These are phyloP conservation scores for Prosapia bicincta DNA, from an alignment of 2,888 invertebrate species.

Conservation along the genomic window DNA sequence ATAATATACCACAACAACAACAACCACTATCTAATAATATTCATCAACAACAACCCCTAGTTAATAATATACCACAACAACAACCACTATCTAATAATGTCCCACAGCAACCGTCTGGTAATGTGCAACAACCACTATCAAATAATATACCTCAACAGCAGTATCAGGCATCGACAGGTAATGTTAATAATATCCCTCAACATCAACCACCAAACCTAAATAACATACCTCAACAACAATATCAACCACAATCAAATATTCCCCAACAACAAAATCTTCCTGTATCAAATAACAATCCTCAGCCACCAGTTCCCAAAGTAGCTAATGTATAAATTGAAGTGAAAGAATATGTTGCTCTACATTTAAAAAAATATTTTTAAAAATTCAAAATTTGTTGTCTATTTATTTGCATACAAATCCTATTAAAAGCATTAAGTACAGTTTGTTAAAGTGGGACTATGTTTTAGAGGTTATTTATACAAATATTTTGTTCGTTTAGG, in stretches of 20 bases:
- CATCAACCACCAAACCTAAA: slow-evolving; percentile 40
- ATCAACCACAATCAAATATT: not conserved
- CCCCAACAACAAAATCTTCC: not conserved
- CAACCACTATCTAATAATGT: not conserved
- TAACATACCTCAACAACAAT: slow-evolving; percentile 35
- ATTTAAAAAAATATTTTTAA: not conserved
- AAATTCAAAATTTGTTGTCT: too few species aligned
- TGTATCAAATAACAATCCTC: not conserved
- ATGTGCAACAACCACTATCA: slow-evolving; percentile 8
- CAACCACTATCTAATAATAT: slow-evolving; percentile 35
- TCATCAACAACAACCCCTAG: slow-evolving; percentile 3
- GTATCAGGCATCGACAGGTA: slow-evolving; percentile 31
- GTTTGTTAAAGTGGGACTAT: too few species aligned
- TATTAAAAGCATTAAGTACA: too few species aligned
- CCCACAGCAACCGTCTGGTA: not conserved
- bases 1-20: slow-evolving; percentile 37
- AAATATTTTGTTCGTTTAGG: too few species aligned
- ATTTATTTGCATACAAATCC: too few species aligned
- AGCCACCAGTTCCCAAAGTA: not conserved
- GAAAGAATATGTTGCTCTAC: not conserved
- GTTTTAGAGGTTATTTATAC: too few species aligned
- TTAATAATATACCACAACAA: not conserved
- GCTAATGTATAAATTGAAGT: not conserved
- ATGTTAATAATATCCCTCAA: slow-evolving; percentile 40
- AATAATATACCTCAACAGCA: slow-evolving; percentile 23